Base-by-base conservation (phyloP, 2,888 invertebrate species). In the Spialia ferax region DNA sequence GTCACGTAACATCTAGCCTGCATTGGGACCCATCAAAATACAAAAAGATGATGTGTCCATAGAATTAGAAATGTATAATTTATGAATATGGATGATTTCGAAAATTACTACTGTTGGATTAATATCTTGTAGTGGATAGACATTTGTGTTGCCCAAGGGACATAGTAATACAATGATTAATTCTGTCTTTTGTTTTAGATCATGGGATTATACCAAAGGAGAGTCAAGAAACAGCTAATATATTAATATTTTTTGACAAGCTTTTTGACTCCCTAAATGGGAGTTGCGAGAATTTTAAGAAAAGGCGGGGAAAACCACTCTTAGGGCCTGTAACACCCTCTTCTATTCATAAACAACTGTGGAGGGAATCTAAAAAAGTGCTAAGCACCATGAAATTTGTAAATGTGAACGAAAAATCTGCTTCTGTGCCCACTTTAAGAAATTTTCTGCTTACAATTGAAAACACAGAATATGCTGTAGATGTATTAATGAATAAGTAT, bases 161-260 rank as follows among this genome's bases (percentile, higher is more conserved):
- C 32, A 32, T 32, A 32, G 11, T 32, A 32, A 8, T 1, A 7
- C 8, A 5, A 32, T 32, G 6, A 8, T 32, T 32, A 35, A 35
- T 35, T 35, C 2, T 18, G 45, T 45, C 8, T 38, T 38, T 38
- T 45, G 45, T 45, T 45, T 45, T 11, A 45, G 45, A 45, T 45
- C 45, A 45, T 45, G 45, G 45, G 3, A 70, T 75, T 13, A 61
- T 77, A 2, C 72, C 74, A 4, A 8, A 26, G 62, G 72, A 73
- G n/a, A 72, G 73, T 57, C 60, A 65, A 22, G 71, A 74, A 10
- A 76, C 75, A 32, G 74, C n/a, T 4, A n/a, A 38, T n/a, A 38
- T 38, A n/a, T 38, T 38, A 48, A 48, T 48, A 10, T 48, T 48
- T 5, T 48, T 48, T 8, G 45, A 48, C 7, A 20, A 48, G 0